A percentile compares a stretch with the other conserved stretches of the same genome.
Evolutionary conservation across 2,888 invertebrate genomes (phyloP).

Genomic region (Himalopsyche kuldschensis): DNA sequence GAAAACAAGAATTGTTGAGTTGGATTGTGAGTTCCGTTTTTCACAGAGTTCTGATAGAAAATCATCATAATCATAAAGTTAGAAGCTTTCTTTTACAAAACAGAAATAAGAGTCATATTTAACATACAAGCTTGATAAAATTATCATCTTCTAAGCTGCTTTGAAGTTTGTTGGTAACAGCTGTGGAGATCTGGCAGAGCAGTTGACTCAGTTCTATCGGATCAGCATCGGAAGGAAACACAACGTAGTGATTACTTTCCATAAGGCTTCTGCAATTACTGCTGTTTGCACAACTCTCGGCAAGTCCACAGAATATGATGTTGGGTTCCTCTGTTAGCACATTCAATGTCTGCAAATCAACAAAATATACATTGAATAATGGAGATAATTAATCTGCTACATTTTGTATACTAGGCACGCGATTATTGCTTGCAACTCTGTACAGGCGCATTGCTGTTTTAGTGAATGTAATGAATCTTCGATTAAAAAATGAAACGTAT

Average conservation of each 20-base stretch:
- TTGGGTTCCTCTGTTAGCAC: slow-evolving; percentile 48
- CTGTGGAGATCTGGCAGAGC: slow-evolving; percentile 25
- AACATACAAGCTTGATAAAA: slow-evolving; percentile 22
- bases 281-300: slow-evolving; percentile 34
- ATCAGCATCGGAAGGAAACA: slow-evolving; percentile 25
- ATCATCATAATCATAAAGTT: too few species aligned
- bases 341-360: slow-evolving; percentile 48
- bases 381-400: background rate
- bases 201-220: slow-evolving; percentile 7
- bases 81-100: too few species aligned
- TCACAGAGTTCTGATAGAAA: too few species aligned
- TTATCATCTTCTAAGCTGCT: slow-evolving; percentile 24
- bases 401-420: background rate
- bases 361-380: background rate
- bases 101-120: background rate
- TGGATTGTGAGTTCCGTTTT: too few species aligned
- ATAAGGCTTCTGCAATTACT: slow-evolving; percentile 11
- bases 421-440: too few species aligned
- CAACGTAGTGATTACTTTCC: slow-evolving; percentile 15
- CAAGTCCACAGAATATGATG: slow-evolving; percentile 49
- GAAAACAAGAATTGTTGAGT: too few species aligned
- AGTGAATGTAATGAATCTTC: too few species aligned
- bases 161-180: slow-evolving; percentile 21
- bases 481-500: too few species aligned
- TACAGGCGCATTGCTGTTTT: too few species aligned